Conservation (phyloP, 2,888 invertebrate species). For the Linyphia triangularis region DNA sequence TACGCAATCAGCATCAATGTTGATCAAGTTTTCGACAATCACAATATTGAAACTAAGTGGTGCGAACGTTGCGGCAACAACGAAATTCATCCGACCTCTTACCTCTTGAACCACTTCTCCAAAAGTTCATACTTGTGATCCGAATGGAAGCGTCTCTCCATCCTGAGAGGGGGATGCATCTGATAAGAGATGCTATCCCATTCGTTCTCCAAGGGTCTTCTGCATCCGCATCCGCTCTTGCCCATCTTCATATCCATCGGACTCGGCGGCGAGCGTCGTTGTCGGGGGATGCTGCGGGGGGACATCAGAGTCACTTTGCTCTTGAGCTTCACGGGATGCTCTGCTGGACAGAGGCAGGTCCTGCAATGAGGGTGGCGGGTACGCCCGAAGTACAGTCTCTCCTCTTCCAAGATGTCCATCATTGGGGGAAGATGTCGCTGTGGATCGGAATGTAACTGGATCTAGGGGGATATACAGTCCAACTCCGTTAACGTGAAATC, state of each 20-base stretch:
- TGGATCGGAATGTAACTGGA: too few relatives aligned
- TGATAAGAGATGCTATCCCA: background rate
- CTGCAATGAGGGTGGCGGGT: constrained; percentile 31
- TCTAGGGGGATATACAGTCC: too few relatives aligned
- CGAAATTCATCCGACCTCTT: background rate
- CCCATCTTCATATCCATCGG: background rate
- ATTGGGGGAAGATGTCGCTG: background rate
- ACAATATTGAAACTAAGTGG: too few relatives aligned
- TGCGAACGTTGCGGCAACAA: too few relatives aligned
- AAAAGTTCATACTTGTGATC: constrained; percentile 40
- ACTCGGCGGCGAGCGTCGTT: background rate
- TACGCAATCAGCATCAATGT: too few relatives aligned
- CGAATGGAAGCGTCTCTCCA: constrained; percentile 25
- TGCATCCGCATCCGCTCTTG: background rate
- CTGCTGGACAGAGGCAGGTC: constrained; percentile 44
- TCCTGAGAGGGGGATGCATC: background rate
- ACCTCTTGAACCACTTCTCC: constrained; percentile 60
- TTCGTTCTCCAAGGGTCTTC: background rate
- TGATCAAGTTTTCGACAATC: too few relatives aligned
- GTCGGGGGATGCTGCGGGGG: background rate
- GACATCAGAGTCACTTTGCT: background rate
- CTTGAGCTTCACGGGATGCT: background rate
- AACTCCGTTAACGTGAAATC: too few relatives aligned
- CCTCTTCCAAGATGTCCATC: background rate
- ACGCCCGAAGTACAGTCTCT: constrained; percentile 4